Evolutionary conservation across 2,888 invertebrate genomes (phyloP).

Genomic region (Sicus ferrugineus): DNA sequence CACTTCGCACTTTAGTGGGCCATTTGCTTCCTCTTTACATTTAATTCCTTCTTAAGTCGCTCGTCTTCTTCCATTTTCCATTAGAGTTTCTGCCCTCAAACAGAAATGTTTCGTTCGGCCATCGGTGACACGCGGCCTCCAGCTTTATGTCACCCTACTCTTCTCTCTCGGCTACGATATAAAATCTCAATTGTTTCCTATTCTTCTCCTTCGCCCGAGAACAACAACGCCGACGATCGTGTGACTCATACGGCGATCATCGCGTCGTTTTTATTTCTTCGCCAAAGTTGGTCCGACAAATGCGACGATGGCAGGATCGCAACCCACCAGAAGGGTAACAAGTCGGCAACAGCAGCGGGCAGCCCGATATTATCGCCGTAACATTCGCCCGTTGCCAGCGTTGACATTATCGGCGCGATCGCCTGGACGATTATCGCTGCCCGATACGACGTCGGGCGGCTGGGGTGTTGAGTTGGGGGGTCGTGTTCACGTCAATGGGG

Average conservation of each 20-base stretch:
- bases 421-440: slow-evolving; percentile 37
- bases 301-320: neutral
- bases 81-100: too few relatives aligned
- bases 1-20: neutral
- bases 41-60: too few relatives aligned
- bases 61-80: too few relatives aligned
- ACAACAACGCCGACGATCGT: neutral
- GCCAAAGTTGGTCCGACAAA: slow-evolving; percentile 13
- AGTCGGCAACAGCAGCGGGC: neutral
- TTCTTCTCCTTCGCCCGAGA: neutral
- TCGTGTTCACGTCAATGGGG: slow-evolving; percentile 47
- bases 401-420: slow-evolving; percentile 56
- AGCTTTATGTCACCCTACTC: neutral
- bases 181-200: slow-evolving; percentile 23
- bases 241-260: slow-evolving; percentile 21
- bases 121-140: neutral
- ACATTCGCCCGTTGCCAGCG: slow-evolving; percentile 53
- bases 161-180: neutral
- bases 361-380: slow-evolving; percentile 20
- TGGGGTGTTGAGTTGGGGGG: slow-evolving; percentile 26
- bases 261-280: slow-evolving; percentile 23
- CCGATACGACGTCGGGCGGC: neutral
- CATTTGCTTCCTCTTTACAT: too few relatives aligned
- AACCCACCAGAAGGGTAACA: neutral
- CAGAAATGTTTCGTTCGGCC: neutral